These are phyloP conservation scores for Phoeniculus purpureus DNA, from an alignment of 2,797 vertebrate genomes.

Conservation along the genomic window DNA sequence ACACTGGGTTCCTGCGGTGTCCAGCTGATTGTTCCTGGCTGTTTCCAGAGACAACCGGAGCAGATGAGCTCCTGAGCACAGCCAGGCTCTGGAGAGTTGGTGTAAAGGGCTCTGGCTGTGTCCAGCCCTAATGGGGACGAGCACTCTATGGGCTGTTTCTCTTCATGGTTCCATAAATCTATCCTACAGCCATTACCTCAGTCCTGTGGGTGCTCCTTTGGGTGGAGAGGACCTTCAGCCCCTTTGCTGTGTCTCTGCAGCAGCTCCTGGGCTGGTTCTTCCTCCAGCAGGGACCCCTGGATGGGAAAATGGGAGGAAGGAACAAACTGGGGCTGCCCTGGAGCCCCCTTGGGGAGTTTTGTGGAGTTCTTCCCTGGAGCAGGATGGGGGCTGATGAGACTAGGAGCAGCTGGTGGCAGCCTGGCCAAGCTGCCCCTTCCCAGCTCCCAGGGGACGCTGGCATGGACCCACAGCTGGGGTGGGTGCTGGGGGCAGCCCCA, in stretches of 20 bases:
- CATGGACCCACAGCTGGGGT: no score
- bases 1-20: not conserved
- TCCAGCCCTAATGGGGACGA: no score
- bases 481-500: not conserved
- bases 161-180: not conserved
- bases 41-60: not conserved
- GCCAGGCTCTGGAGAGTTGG: no score
- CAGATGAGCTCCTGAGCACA: not conserved
- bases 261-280: not conserved
- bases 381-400: not conserved
- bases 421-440: not conserved
- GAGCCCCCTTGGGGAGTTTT: accelerated
- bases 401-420: not conserved
- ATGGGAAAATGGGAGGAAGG: no score
- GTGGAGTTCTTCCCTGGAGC: not conserved
- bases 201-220: not conserved
- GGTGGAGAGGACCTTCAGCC: not conserved
- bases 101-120: no score
- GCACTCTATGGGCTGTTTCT: not conserved
- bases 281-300: no score
- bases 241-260: accelerated
- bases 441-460: not conserved
- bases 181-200: not conserved
- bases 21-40: not conserved
- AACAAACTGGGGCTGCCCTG: accelerated